Percentiles rank a stretch among this genome's conserved stretches.
Evolutionary conservation across 2,113 vertebrate genomes (phyloP).

Genomic region (Pseudorasbora parva): DNA sequence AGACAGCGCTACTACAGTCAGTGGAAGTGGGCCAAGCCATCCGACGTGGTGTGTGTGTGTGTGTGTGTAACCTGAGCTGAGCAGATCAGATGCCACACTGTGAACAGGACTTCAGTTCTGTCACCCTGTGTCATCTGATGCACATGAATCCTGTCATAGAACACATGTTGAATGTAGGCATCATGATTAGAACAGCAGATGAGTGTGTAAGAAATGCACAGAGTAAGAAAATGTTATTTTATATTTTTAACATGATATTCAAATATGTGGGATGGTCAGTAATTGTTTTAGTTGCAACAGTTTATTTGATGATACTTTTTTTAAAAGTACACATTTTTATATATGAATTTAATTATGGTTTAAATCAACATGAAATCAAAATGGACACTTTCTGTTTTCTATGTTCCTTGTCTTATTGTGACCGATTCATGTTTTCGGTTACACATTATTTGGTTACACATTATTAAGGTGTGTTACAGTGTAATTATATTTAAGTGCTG

Average conservation of each 20-base stretch:
- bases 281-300: not conserved
- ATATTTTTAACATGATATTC: not conserved
- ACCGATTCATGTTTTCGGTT: not conserved
- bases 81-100: slow-evolving; percentile 29
- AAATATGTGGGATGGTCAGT: not conserved
- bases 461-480: too few relatives aligned
- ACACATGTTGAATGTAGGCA: slow-evolving; percentile 46
- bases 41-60: not conserved
- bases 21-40: slow-evolving; percentile 31
- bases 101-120: slow-evolving; percentile 41
- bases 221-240: not conserved
- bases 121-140: slow-evolving; percentile 47
- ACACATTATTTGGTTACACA: too few relatives aligned
- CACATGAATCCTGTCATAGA: slow-evolving; percentile 48
- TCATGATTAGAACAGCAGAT: slow-evolving; percentile 53
- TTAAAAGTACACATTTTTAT: not conserved
- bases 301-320: not conserved
- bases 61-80: slow-evolving; percentile 23
- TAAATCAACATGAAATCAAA: not conserved
- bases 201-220: slow-evolving; percentile 12
- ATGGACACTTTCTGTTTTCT: not conserved
- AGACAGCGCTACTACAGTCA: slow-evolving; percentile 43
- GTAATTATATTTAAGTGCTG: too few relatives aligned
- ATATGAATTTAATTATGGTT: not conserved
- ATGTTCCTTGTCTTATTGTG: not conserved